These are phyloP conservation scores for Paraplagusia blochii DNA, from an alignment of 2,113 vertebrate species.

Conservation along the genomic window DNA sequence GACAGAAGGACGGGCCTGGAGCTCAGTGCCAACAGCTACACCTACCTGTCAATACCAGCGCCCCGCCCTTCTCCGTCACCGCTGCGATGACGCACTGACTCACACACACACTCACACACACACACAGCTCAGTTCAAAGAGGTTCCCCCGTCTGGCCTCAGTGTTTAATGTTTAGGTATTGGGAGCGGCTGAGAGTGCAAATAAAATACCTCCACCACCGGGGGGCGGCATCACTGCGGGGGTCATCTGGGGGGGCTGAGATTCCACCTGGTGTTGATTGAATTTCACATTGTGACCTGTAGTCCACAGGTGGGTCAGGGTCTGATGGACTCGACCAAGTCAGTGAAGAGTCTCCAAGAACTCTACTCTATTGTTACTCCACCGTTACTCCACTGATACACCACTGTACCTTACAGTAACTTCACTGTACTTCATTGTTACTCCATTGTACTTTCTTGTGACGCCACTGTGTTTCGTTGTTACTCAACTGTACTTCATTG, in stretches of 20 bases:
- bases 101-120: conserved; percentile 34
- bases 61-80: conserved; percentile 42
- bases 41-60: conserved; percentile 12
- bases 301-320: too few species aligned
- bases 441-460: too few species aligned
- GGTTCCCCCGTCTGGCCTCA: conserved; percentile 75
- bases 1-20: too few species aligned
- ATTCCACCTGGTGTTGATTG: conserved; percentile 77
- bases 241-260: conserved; percentile 72
- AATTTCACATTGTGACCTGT: conserved; percentile 72
- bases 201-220: conserved; percentile 77
- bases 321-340: too few species aligned
- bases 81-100: conserved; percentile 55
- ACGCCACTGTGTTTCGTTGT: too few species aligned
- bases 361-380: too few species aligned
- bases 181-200: conserved; percentile 80
- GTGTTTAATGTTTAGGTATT: conserved; percentile 81
- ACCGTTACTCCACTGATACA: too few species aligned
- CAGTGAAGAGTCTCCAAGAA: too few species aligned
- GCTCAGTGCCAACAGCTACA: conserved; percentile 6
- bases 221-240: too few species aligned
- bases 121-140: conserved; percentile 71
- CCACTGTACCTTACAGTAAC: too few species aligned
- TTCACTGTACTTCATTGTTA: too few species aligned
- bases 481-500: too few species aligned